These are phyloP conservation scores for Psilanteris sp. DNA, from an alignment of 1,140 invertebrate species.

Conservation along the genomic window DNA sequence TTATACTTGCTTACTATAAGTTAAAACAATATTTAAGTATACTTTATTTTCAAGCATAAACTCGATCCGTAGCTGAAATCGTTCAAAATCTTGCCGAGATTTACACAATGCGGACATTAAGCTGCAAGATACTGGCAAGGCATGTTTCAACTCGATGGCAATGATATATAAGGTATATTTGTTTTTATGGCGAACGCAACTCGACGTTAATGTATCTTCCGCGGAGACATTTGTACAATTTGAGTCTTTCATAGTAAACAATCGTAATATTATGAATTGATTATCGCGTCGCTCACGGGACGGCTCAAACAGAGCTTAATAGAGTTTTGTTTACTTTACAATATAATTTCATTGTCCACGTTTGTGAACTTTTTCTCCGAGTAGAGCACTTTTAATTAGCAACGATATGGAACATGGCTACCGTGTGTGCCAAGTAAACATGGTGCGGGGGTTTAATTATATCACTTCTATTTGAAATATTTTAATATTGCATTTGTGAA, in stretches of 20 bases:
- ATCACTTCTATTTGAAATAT: constrained; percentile 55
- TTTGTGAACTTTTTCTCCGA: constrained; percentile 56
- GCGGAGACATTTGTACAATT: constrained; percentile 30
- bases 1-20: too few species aligned
- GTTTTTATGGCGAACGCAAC: too few species aligned
- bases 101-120: too few species aligned
- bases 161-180: too few species aligned
- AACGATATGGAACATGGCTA: constrained; percentile 55
- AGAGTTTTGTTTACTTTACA: constrained; percentile 62
- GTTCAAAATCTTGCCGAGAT: too few species aligned
- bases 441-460: constrained; percentile 59
- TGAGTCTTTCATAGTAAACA: constrained; percentile 39
- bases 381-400: constrained; percentile 62
- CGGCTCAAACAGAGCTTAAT: constrained; percentile 54
- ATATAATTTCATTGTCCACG: constrained; percentile 64
- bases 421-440: constrained; percentile 57
- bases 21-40: too few species aligned
- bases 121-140: too few species aligned
- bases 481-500: constrained; percentile 49
- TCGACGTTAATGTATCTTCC: constrained; percentile 16
- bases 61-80: too few species aligned
- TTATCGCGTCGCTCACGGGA: constrained; percentile 33
- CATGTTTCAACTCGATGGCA: too few species aligned
- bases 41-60: too few species aligned
- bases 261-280: constrained; percentile 55